Base-by-base conservation (phyloP, 2,888 invertebrate genomes). In the Hydrotaea diabolus region DNA sequence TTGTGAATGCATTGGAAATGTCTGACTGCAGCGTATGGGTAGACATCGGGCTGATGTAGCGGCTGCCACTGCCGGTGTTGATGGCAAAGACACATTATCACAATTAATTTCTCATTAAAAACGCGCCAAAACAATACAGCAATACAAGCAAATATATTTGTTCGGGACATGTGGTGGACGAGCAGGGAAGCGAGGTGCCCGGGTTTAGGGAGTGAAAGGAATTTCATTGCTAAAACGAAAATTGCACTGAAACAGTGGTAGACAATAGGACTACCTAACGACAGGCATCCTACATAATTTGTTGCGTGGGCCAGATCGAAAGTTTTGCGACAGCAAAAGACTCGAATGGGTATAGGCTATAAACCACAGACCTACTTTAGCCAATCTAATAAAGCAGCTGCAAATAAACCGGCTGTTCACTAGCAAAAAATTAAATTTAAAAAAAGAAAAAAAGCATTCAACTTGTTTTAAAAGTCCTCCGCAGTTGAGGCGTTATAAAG, bases 91-190 rank as follows among this genome's bases (percentile, higher is more conserved):
- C 74, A 82, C 75, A 78, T 76, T 83, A 80, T 78, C 82, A 82
- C 89, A 90, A 90, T 90, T 90, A 88, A 89, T 88, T 88, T 89
- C 88, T 89, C 90, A 90, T 90, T 89, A 90, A 89, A 89, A 88
- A 87, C 80, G 77, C 71, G 39, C 13, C 46, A 62, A 59, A 69
- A 69, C 57, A 82, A 72, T 71, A 69, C 66, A 73, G 59, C 59
- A 26, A 59, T 59, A 59, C 36, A 59, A 26, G 23, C 23, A 13
- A 15, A 59, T n/a, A 77, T 75, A 57, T 36, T 31, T 5, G 19
- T 59, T 62, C 64, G 72, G 73, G 80, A 77, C 49, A 49, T n/a
- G n/a, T n/a, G n/a, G n/a, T n/a, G n/a, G n/a, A n/a, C n/a, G n/a
- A 49, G 57, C 57, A 36, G 69, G 36, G 66, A 53, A 43, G 62